A percentile compares a stretch with the other conserved stretches of the same genome.
phyloP scores from a whole-genome alignment of 2,797 vertebrate genomes.

The Halcyon leucocephala region DNA sequence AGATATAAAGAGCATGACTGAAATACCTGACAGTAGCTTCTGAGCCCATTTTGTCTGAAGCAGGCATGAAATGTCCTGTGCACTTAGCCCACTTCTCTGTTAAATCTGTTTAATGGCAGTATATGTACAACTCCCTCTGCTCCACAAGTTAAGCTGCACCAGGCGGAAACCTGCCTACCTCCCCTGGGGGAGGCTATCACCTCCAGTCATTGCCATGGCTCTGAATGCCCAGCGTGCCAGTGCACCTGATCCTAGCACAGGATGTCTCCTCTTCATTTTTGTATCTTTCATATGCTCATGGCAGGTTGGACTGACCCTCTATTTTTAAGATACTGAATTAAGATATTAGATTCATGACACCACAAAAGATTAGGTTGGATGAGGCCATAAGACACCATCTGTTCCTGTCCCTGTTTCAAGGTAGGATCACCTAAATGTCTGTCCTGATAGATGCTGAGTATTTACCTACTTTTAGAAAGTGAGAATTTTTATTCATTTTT shows the following conservation, averaged over 20 bases:
- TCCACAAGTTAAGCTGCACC: neutral
- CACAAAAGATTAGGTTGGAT: neutral
- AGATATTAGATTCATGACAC: accelerated
- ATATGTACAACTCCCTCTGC: accelerated
- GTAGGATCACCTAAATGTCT: neutral
- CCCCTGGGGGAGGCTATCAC: neutral
- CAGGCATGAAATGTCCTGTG: neutral
- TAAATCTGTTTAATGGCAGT: neutral
- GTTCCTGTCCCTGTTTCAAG: neutral
- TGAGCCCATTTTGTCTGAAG: neutral
- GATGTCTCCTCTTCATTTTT: neutral
- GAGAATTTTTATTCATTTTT: neutral
- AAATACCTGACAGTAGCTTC: neutral
- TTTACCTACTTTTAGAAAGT: neutral
- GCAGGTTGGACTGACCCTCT: neutral
- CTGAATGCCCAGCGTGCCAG: neutral
- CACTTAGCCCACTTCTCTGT: neutral
- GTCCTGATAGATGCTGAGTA: neutral
- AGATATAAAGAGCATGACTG: neutral
- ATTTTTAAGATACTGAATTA: neutral
- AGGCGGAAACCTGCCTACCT: neutral
- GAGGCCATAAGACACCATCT: neutral
- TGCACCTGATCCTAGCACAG: neutral
- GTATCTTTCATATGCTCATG: accelerated
- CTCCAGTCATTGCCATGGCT: neutral